Conservation (phyloP, 2,113 vertebrate genomes). For the Acrocephalus arundinaceus region DNA sequence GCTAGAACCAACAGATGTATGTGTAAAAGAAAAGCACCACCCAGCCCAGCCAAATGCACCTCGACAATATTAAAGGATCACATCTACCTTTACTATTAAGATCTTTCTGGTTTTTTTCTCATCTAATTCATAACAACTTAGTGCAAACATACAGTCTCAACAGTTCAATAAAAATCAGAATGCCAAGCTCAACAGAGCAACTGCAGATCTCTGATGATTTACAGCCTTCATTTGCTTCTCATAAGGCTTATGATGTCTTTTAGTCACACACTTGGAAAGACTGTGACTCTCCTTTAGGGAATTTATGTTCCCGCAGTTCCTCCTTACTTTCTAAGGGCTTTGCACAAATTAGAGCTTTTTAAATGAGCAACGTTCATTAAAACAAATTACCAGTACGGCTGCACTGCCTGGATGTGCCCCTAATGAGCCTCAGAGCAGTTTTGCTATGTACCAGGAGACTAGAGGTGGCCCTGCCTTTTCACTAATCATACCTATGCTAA, state of each 20-base stretch:
- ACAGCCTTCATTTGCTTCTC: not conserved
- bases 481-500: not conserved
- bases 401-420: not conserved
- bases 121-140: not conserved
- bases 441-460: not conserved
- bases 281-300: not conserved
- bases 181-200: not conserved
- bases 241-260: not conserved
- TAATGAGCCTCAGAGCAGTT: constrained; percentile 15
- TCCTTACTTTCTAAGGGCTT: not conserved
- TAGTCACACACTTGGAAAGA: not conserved
- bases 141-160: not conserved
- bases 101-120: not conserved
- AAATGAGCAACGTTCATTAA: constrained; percentile 22
- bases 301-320: not conserved
- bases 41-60: not conserved
- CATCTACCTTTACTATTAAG: not conserved
- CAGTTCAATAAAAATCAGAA: not conserved
- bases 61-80: not conserved
- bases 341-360: constrained; percentile 37
- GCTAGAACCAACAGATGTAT: not conserved
- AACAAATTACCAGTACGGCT: not conserved
- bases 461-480: not conserved
- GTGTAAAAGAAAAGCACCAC: not conserved
- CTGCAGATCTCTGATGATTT: not conserved